These are phyloP conservation scores for Leucozona laternaria DNA, from an alignment of 2,888 invertebrate genomes.

Conservation along the genomic window DNA sequence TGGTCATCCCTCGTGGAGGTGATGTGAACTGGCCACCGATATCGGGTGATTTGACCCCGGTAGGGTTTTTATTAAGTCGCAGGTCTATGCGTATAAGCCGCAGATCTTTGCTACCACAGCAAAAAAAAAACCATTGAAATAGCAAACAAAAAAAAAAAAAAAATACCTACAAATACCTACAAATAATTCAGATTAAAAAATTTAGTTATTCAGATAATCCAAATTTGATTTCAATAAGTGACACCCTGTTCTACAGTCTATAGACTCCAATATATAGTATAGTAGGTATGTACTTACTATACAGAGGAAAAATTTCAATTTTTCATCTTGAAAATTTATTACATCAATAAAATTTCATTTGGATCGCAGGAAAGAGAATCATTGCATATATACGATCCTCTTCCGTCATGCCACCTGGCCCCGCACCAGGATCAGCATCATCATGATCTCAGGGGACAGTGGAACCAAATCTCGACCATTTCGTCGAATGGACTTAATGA, in stretches of 20 bases:
- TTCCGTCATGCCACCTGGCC: background rate
- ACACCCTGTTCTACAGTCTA: slow-evolving; percentile 8
- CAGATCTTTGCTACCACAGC: no score
- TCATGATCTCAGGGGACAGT: slow-evolving; percentile 23
- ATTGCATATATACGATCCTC: slow-evolving; percentile 28
- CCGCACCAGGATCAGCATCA: slow-evolving; percentile 1
- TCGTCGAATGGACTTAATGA: slow-evolving; percentile 78
- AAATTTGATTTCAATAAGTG: background rate
- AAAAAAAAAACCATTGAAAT: no score
- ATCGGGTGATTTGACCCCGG: no score
- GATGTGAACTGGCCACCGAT: no score
- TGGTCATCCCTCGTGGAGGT: no score
- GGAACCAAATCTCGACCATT: slow-evolving; percentile 54
- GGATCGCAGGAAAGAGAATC: slow-evolving; percentile 48
- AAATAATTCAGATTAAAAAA: no score
- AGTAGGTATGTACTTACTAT: no score
- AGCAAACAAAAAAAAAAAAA: no score
- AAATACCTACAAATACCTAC: no score
- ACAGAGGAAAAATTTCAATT: slow-evolving; percentile 56
- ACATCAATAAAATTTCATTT: slow-evolving; percentile 74
- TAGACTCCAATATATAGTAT: background rate
- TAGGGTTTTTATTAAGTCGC: no score
- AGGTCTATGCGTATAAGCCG: no score
- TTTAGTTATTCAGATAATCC: no score
- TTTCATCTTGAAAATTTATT: slow-evolving; percentile 74